These are phyloP conservation scores for Hybos culiciformis DNA, from an alignment of 2,888 invertebrate species.

Conservation along the genomic window DNA sequence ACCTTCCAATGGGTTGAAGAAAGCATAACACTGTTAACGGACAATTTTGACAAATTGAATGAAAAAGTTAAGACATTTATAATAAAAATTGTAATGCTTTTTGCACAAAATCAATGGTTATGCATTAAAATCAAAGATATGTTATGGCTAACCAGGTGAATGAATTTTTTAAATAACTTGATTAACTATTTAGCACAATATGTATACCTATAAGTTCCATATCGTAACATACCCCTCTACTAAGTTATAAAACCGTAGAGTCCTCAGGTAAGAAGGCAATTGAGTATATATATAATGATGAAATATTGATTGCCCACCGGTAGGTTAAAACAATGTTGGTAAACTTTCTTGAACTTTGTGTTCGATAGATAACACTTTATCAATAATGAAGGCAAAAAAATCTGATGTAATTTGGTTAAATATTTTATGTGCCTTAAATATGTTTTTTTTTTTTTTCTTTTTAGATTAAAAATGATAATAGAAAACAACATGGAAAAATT, in stretches of 20 bases:
- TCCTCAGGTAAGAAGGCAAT: no score
- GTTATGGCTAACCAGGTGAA: constrained; percentile 25
- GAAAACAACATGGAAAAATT: constrained; percentile 22
- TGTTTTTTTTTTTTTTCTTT: constrained; percentile 2
- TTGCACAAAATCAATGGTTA: constrained; percentile 43
- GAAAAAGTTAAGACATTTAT: constrained; percentile 45
- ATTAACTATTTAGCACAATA: not conserved
- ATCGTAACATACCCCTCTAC: no score
- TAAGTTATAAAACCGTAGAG: no score
- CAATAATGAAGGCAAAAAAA: not conserved
- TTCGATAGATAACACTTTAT: not conserved
- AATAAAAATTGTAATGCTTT: constrained; percentile 45
- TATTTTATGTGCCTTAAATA: not conserved
- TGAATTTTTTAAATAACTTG: not conserved
- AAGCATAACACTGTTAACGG: constrained; percentile 32
- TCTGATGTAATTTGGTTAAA: not conserved
- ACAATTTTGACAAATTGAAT: constrained; percentile 29
- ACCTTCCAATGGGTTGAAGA: constrained; percentile 37
- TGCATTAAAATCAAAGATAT: constrained; percentile 43
- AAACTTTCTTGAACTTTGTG: not conserved
- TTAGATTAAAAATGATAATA: constrained; percentile 22
- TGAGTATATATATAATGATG: no score
- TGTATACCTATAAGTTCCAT: not conserved
- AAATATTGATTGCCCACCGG: no score
- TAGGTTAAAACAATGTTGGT: no score